Percentiles rank a stretch among this genome's conserved stretches.
Evolutionary conservation across 2,797 vertebrate genomes (phyloP).

Genomic region (Margarornis squamiger): DNA sequence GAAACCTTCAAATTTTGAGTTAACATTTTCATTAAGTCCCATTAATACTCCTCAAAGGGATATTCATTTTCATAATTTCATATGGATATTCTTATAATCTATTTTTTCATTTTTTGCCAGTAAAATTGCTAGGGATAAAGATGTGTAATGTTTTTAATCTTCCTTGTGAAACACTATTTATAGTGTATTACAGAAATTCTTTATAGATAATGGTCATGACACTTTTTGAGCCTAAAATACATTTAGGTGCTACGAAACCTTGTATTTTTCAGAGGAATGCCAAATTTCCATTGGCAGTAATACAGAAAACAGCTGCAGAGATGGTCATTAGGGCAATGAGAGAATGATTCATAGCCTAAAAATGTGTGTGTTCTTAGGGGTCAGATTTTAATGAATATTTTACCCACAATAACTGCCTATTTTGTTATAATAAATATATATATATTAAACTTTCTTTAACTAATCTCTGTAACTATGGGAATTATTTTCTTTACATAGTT

Average conservation of each 20-base stretch:
- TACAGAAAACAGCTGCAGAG: constrained; percentile 54
- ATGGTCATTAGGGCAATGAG: constrained; percentile 72
- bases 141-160: constrained; percentile 72
- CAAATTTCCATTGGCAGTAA: constrained; percentile 64
- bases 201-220: constrained; percentile 66
- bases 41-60: constrained; percentile 65
- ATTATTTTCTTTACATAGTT: constrained; percentile 93
- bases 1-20: constrained; percentile 66
- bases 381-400: constrained; percentile 93
- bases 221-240: constrained; percentile 66
- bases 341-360: constrained; percentile 85
- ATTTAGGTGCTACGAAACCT: constrained; percentile 73
- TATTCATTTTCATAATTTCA: constrained; percentile 72
- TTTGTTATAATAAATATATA: constrained; percentile 97
- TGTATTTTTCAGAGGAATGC: constrained; percentile 76
- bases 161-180: constrained; percentile 70
- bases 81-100: constrained; percentile 65
- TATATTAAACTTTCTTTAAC: constrained; percentile 89
- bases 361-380: constrained; percentile 77
- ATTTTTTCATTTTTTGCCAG: constrained; percentile 66
- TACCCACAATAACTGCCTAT: constrained; percentile 98
- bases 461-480: constrained; percentile 90
- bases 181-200: constrained; percentile 77
- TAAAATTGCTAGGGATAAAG: constrained; percentile 65
- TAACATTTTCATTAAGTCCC: constrained; percentile 66